Base-by-base conservation (phyloP, 1,140 invertebrate genomes). In the Zaprionus nigranus region DNA sequence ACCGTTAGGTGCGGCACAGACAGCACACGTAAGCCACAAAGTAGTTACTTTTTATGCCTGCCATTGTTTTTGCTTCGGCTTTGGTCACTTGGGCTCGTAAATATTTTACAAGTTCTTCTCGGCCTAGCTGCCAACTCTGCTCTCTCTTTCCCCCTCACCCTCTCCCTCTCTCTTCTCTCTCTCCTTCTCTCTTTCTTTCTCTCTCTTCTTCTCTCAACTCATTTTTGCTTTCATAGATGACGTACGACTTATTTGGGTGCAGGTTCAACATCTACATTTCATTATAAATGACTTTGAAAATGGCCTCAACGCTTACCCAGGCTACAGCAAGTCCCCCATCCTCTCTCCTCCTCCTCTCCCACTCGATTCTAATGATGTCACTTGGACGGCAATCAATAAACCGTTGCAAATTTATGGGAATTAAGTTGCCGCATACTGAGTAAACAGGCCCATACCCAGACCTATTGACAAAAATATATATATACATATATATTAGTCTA, bases 241-340 rank as follows among this genome's bases (percentile, higher is more conserved):
- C 81, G 66, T 74, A 87, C 78, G 67, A 81, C 70, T 56, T 81
- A 64, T 78, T 72, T 40, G 57, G 57, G 61, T 59, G 63, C 20
- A 69, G 70, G 73, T 81, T 68, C 82, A 76, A 74, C 83, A 85
- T 85, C 84, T 70, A 88, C 81, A 88, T 84, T 88, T 84, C 85
- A 84, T 88, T 81, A 90, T 88, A 88, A 88, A 88, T 84, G 85
- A 76, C 85, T 90, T 81, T 88, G 30, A 88, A 84, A 84, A 79
- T 85, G 85, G 61, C 78, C 78, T 68, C 71, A 83, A 75, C 70
- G 11, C 28, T n/a, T 22, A 5, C 36, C n/a, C 36, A 9, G 22
- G 13, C 56, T 0, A 40, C 12, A 5, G 28, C 28, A 30, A 2
- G 7, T 30, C 7, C 9, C 13, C 3, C 12, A 6, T 1, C 13